Conservation (phyloP, 2,888 invertebrate genomes). For the Isotomurus palustris region DNA sequence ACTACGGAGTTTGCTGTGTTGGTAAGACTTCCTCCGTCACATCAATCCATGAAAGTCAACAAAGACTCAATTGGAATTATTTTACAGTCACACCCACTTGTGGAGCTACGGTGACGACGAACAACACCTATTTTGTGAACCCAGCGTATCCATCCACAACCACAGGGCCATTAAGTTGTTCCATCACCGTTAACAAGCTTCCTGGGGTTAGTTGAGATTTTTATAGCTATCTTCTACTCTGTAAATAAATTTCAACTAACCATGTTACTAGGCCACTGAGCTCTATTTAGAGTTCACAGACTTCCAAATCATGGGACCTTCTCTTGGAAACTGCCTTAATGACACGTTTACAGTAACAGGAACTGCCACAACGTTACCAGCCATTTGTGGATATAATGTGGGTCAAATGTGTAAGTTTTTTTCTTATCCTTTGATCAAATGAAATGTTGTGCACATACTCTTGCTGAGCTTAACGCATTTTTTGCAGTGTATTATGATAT, state of each 20-base stretch:
- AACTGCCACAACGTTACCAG: slow-evolving; percentile 58
- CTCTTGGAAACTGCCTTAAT: slow-evolving; percentile 64
- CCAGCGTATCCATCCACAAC: slow-evolving; percentile 68
- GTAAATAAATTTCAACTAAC: slow-evolving; percentile 1
- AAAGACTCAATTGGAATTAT: not conserved
- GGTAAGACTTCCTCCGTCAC: slow-evolving; percentile 65
- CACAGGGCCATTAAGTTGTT: slow-evolving; percentile 63
- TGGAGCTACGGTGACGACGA: slow-evolving; percentile 62
- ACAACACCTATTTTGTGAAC: slow-evolving; percentile 80
- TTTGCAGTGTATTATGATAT: slow-evolving; percentile 20
- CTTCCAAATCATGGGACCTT: slow-evolving; percentile 66
- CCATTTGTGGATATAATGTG: slow-evolving; percentile 73
- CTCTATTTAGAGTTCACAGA: slow-evolving; percentile 72
- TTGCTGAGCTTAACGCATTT: not conserved
- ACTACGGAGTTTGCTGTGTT: slow-evolving; percentile 75
- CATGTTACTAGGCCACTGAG: slow-evolving; percentile 51
- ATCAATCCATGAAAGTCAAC: not conserved
- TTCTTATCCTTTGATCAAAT: not conserved
- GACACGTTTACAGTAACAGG: slow-evolving; percentile 67
- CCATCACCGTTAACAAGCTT: slow-evolving; percentile 66
- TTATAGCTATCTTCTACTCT: not conserved
- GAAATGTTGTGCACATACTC: too few relatives aligned
- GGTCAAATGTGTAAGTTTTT: slow-evolving; percentile 61
- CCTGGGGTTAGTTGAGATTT: slow-evolving; percentile 50
- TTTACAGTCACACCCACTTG: slow-evolving; percentile 66